phyloP scores from a whole-genome alignment of 2,797 vertebrate species.

The Neoniphon sammara region DNA sequence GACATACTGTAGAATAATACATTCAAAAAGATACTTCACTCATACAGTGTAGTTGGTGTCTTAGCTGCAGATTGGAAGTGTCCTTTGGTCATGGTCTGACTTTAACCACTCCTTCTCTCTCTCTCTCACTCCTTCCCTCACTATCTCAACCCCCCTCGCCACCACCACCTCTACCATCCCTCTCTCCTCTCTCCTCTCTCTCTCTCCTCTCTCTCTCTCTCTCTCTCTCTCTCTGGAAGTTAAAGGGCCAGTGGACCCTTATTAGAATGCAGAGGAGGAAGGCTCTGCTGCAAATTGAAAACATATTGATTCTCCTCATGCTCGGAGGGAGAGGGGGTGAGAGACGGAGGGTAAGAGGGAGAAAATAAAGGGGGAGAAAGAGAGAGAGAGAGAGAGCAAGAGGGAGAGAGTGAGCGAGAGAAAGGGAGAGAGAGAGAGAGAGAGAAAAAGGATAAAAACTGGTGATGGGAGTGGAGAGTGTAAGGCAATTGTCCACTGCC shows the following conservation, averaged over 20 bases:
- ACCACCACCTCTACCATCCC: too few relatives aligned
- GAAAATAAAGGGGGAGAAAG: neutral
- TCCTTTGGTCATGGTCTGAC: constrained; percentile 44
- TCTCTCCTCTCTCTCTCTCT: neutral
- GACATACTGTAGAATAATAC: neutral
- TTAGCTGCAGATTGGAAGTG: constrained; percentile 35
- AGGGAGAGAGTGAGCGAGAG: neutral
- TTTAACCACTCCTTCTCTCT: constrained; percentile 23
- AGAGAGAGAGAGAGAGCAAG: neutral
- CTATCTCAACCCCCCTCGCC: neutral
- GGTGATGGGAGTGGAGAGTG: constrained; percentile 25
- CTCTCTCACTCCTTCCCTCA: neutral
- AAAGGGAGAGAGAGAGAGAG: neutral
- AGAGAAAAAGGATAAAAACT: constrained; percentile 27
- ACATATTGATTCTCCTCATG: constrained; percentile 83
- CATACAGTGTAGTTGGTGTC: neutral
- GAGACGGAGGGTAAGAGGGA: constrained; percentile 45
- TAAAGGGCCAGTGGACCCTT: constrained; percentile 73
- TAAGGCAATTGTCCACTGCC: constrained; percentile 28
- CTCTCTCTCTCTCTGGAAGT: constrained; percentile 47
- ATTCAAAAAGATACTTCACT: constrained; percentile 7
- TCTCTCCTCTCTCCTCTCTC: neutral
- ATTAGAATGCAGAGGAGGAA: constrained; percentile 82
- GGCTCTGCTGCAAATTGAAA: constrained; percentile 84
- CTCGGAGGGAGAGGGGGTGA: constrained; percentile 63